phyloP scores from a whole-genome alignment of 1,140 invertebrate species.

The Dreissena polymorpha region DNA sequence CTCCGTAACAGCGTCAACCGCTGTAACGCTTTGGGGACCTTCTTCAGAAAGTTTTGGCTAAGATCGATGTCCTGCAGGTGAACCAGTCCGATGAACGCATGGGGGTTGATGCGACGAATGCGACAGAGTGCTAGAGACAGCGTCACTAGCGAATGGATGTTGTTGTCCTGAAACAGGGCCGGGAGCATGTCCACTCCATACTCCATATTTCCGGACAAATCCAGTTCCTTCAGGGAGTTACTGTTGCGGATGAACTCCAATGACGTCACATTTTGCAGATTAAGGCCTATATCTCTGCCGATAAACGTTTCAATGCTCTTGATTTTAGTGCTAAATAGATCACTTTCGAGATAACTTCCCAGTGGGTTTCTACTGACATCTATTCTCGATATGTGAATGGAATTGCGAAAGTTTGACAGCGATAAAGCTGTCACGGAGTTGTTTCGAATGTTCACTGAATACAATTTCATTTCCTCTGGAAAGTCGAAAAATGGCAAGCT shows the following conservation, averaged over 20 bases:
- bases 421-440: conserved; percentile 31
- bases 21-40: conserved; percentile 39
- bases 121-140: conserved; percentile 30
- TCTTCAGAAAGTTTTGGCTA: conserved; percentile 35
- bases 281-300: conserved; percentile 29
- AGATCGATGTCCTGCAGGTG: conserved; percentile 40
- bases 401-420: conserved; percentile 5
- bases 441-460: conserved; percentile 33
- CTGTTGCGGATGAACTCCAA: conserved; percentile 22
- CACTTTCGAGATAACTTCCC: conserved; percentile 8
- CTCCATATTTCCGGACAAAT: conserved; percentile 44
- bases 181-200: conserved; percentile 41
- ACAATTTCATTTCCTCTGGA: conserved; percentile 11
- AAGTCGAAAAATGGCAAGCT: conserved; percentile 34
- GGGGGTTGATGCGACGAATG: conserved; percentile 30
- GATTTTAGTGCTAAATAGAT: conserved; percentile 14
- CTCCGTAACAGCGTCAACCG: conserved; percentile 33
- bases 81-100: conserved; percentile 42
- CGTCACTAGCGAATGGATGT: conserved; percentile 25
- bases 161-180: conserved; percentile 40
- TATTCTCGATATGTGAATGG: background rate
- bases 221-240: conserved; percentile 31
- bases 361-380: conserved; percentile 43
- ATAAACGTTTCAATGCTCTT: conserved; percentile 13
- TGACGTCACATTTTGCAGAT: conserved; percentile 44